These are phyloP conservation scores for Quadriops clusia DNA, from an alignment of 2,888 invertebrate genomes.

Conservation along the genomic window DNA sequence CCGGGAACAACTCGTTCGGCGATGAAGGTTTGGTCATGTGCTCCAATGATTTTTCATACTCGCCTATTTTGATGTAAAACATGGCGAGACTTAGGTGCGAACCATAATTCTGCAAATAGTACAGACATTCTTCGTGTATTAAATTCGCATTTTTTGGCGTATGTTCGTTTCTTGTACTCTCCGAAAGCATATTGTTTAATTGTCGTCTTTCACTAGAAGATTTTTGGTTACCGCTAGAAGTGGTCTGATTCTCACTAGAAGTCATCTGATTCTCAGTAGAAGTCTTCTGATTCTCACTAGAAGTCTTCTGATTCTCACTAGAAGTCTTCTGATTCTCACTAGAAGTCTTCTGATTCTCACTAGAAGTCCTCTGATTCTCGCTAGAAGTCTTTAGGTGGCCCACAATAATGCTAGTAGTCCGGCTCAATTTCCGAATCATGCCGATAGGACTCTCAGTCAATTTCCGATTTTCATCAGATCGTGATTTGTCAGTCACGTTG, in stretches of 20 bases:
- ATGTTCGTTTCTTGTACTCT: constrained; percentile 10
- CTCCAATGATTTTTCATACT: constrained; percentile 53
- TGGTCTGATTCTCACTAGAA: constrained; percentile 17
- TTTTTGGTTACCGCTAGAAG: constrained; percentile 4
- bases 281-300: no score
- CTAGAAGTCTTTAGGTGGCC: no score
- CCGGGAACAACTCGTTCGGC: constrained; percentile 58
- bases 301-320: no score
- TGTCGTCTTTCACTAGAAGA: constrained; percentile 6
- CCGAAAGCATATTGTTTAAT: constrained; percentile 12
- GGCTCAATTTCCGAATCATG: no score
- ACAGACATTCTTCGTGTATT: constrained; percentile 67
- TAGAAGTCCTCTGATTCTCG: no score
- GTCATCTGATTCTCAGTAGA: no score
- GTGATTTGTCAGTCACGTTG: no score
- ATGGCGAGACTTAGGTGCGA: constrained; percentile 59
- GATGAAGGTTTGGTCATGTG: constrained; percentile 59
- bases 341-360: no score
- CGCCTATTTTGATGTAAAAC: constrained; percentile 64
- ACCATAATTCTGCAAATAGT: constrained; percentile 72
- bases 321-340: no score
- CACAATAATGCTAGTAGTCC: no score
- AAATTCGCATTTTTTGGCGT: constrained; percentile 21
- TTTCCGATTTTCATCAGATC: no score
- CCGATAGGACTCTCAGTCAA: no score